Base-by-base conservation (phyloP, 2,888 invertebrate species). In the Mycalesis mineus region DNA sequence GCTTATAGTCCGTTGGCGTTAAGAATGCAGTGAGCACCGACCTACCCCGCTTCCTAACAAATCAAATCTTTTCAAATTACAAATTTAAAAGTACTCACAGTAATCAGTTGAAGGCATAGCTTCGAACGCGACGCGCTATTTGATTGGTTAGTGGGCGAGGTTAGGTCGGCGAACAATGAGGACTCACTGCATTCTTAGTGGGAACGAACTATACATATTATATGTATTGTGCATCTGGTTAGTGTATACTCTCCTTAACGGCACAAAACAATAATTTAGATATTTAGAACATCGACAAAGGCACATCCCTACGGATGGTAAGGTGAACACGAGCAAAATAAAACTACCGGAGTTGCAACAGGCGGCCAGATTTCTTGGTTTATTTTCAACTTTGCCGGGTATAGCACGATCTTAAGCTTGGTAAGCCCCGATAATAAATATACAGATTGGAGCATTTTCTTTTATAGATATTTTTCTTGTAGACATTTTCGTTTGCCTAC, bases 321-420 rank as follows among this genome's bases (percentile, higher is more conserved):
- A 37, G 55, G 57, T 57, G 61, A 59, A 51, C 59, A 53, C 28
- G 48, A 53, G 57, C 62, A 60, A 64, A 64, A 67, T 61, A 62
- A 64, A 63, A 67, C 48, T 58, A 58, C 39, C 33, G 28, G 22
- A 55, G 56, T 58, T 60, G 63, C 64, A 67, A 65, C 61, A 65
- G 64, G 63, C 65, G 62, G 63, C 63, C 61, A 62, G 48, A 41
- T 57, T 45, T 63, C 54, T 65, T 62, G 60, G 37, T 65, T 57
- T 52, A 61, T 65, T 63, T 62, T 64, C 53, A 64, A 64, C 62
- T 60, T 60, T 55, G 57, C 61, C 56, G 51, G 62, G 55, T 57
- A 57, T 37, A 37, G 54, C 48, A 50, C 54, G 57, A 54, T 57
- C 51, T 61, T 58, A 49, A 55, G 51, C 47, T 47, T 15, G 36